Percentiles rank a stretch among this genome's conserved stretches.
Evolutionary conservation across 2,888 invertebrate genomes (phyloP).

Genomic region (Athripsodes cinereus): DNA sequence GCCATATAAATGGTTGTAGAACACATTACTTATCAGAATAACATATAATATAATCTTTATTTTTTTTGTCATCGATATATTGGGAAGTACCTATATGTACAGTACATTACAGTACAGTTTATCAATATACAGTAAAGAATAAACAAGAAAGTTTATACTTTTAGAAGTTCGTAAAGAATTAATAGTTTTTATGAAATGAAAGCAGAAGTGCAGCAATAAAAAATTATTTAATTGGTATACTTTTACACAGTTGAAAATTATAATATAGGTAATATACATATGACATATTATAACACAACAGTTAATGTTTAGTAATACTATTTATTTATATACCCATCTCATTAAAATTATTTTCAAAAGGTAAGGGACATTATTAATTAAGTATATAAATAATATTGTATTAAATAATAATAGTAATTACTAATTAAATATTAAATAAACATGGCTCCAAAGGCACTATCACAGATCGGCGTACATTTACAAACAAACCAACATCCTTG

Average conservation of each 20-base stretch:
- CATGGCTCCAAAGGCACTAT: conserved; percentile 26
- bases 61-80: too few relatives aligned
- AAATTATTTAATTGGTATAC: neutral
- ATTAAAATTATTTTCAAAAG: too few relatives aligned
- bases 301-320: neutral
- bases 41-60: too few relatives aligned
- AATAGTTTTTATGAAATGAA: neutral
- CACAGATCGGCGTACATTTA: conserved; percentile 20
- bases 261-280: neutral
- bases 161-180: too few relatives aligned
- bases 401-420: conserved; percentile 1
- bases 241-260: too few relatives aligned
- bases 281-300: neutral
- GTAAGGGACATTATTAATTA: too few relatives aligned
- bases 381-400: neutral
- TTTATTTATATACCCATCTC: neutral
- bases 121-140: too few relatives aligned
- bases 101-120: too few relatives aligned
- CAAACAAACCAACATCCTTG: neutral
- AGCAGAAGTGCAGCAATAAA: neutral
- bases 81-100: too few relatives aligned
- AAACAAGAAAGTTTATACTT: too few relatives aligned
- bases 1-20: too few relatives aligned
- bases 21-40: too few relatives aligned
- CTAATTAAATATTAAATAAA: conserved; percentile 4